Base-by-base conservation (phyloP, 2,113 vertebrate genomes). In the Willisornis vidua region DNA sequence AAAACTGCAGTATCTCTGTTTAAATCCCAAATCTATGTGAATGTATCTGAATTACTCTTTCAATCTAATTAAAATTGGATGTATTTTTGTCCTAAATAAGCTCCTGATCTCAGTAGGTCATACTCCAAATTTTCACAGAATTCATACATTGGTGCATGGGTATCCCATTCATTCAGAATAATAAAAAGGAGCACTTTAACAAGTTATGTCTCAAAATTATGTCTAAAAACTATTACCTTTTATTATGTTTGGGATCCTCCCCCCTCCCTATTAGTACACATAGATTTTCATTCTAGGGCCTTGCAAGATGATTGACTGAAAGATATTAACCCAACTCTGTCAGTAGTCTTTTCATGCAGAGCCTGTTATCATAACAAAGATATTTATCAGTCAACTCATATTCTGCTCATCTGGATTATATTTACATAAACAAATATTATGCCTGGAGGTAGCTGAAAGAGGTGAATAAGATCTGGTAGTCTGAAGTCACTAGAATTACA, bases 221-320 rank as follows among this genome's bases (percentile, higher is more conserved):
- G 10, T 12, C 28, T 59, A 6, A 65, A 92, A 86, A 51, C 22
- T 39, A 17, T 5, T 71, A 55, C 4, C 5, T 55, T 83, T 83
- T 54, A 39, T 26, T 52, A 11, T 41, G 9, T 14, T 74, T 78
- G 18, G 7, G 12, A 55, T 80, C 14, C 2, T 9, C 0, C 10
- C 4, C 5, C 4, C 2, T 5, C 2, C 9, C 19, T 35, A 5
- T 46, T 55, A 37, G 15, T 41, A 31, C 7, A 9, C 9, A 25
- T 2, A 52, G 35, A 41, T 75, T 87, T 24, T 67, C 24, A 65
- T 48, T 28, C 20, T n/a, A 35, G 17, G 19, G 7, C 8, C 15
- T 54, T 66, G 14, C 14, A 70, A 58, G 17, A 24, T 46, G 23
- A 29, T 28, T 41, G 67, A 54, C 41, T 45, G 31, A 48, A 52